Base-by-base conservation (phyloP, 2,113 vertebrate genomes). In the Myotis davidii region DNA sequence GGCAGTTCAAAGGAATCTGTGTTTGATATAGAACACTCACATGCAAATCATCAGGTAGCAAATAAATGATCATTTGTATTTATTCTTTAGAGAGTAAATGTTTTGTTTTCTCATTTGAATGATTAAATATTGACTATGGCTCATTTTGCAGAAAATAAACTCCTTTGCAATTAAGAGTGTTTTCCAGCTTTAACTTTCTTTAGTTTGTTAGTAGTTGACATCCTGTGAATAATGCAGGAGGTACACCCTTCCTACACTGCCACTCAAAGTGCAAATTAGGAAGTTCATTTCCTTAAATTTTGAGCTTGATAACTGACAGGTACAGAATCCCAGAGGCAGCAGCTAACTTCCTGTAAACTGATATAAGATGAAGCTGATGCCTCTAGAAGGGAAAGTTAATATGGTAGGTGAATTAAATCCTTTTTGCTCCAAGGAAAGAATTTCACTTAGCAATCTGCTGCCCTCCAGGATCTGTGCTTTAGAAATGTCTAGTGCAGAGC, bases 371-470 rank as follows among this genome's bases (percentile, higher is more conserved):
- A 42, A 93, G 9, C 50, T 59, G n/a, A 94, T 76, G 27, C 52
- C 64, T 95, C 32, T 61, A 73, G 27, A 88, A 96, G 9, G 79
- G 78, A 93, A 93, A 84, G 67, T 77, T 96, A 93, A 34, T 76
- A 45, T 84, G 65, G 32, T 32, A 91, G 48, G 39, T 94, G 52
- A 96, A 79, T 91, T 95, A 74, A 89, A 89, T 70, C 81, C 42
- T 27, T 14, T 94, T 94, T 48, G 42, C 37, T 94, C 39, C 17
- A 88, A 91, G 79, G 42, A 83, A 88, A 78, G 34, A 7, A 42
- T 79, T 88, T 84, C 85, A 39, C 37, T 88, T 79, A 76, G 48
- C 45, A 86, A 13, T 73, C 50, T 87, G 45, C 20, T 42, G 9
- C 29, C 54, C n/a, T 74, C 12, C 25, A 42, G 48, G 20, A 42